A percentile compares a stretch with the other conserved stretches of the same genome.
Conservation (phyloP, 37 sponge, comb jelly and placozoan species). For the Dysidea cf. avara region DNA sequence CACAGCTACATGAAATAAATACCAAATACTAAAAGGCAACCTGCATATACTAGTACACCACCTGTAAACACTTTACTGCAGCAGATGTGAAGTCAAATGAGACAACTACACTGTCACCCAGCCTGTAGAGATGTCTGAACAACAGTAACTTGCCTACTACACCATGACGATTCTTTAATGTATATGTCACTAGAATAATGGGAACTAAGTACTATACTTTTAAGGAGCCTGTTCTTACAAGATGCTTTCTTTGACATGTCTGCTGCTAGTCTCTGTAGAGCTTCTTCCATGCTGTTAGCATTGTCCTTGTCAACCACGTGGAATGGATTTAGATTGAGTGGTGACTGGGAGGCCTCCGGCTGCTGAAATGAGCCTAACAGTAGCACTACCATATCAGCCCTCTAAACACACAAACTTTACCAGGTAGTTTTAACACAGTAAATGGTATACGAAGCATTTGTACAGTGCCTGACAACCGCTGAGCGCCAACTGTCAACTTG, state of each 20-base stretch:
- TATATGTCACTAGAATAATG: slow-evolving; percentile 55
- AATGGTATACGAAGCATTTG: slow-evolving; percentile 72
- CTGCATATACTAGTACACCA: neutral
- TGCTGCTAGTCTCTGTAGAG: slow-evolving; percentile 49
- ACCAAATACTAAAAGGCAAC: no score
- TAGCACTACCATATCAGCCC: neutral
- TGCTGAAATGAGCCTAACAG: no score
- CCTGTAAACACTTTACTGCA: slow-evolving; percentile 69
- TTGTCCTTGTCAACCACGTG: slow-evolving; percentile 28
- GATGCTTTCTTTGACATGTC: slow-evolving; percentile 49
- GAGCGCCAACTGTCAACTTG: slow-evolving; percentile 87
- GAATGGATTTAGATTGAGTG: slow-evolving; percentile 60
- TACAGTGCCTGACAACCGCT: slow-evolving; percentile 52
- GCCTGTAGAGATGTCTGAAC: slow-evolving; percentile 66
- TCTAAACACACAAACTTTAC: slow-evolving; percentile 21
- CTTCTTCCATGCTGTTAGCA: slow-evolving; percentile 40
- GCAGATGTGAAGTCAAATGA: slow-evolving; percentile 62
- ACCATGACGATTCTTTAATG: slow-evolving; percentile 58
- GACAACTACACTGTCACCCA: slow-evolving; percentile 79
- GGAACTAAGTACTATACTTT: neutral
- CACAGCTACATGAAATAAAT: no score
- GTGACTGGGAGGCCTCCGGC: neutral
- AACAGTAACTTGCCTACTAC: slow-evolving; percentile 54
- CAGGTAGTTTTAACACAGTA: slow-evolving; percentile 73
- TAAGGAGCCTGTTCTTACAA: slow-evolving; percentile 22